Evolutionary conservation across 2,888 invertebrate genomes (phyloP), one percentile per base, ranked within the genome.

Genomic region (Thumatha senex): DNA sequence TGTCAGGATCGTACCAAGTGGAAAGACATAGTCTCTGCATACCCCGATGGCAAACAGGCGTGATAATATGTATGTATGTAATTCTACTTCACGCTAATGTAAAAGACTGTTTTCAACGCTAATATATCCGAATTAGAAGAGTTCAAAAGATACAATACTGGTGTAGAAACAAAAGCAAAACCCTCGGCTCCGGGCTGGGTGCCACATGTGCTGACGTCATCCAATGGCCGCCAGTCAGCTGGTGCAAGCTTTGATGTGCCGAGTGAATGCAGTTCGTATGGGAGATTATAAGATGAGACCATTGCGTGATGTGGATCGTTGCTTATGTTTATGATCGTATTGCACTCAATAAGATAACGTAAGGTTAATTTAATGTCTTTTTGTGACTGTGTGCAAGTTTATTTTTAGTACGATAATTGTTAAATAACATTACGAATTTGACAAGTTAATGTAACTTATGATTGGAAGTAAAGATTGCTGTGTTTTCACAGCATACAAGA

Each of bases 201-300:
- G 74, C 78, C 85, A 84, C 80, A 84, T 86, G 86, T 82, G 78
- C 44, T 86, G 84, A 85, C 82, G 85, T 86, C 84, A 84, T 41
- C 39, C 59, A 54, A 61, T 60, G 61, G 64, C 67, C 58, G 63
- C 47, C 70, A 77, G 76, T 83, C 82, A 84, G 84, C 81, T 82
- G 83, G 66, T 53, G 48, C 35, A 42, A 35, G 40, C 48, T 48
- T 53, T 48, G 48, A 53, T 48, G 33, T 41, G 34, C 48, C 58
- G 63, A 63, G 50, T 66, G 63, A 61, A 66, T 51, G 46, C 38
- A 42, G 13, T 14, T 24, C 15, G 18, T 51, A 38, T 38, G 15
- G 30, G 36, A 38, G 14, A 38, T 38, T 44, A 43, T 34, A 13
- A 44, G 35, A 43, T 44, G 43, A 12, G 44, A 18, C 18, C 39